Base-by-base conservation (phyloP, 2,888 invertebrate genomes). In the Pyrochroa serraticornis region DNA sequence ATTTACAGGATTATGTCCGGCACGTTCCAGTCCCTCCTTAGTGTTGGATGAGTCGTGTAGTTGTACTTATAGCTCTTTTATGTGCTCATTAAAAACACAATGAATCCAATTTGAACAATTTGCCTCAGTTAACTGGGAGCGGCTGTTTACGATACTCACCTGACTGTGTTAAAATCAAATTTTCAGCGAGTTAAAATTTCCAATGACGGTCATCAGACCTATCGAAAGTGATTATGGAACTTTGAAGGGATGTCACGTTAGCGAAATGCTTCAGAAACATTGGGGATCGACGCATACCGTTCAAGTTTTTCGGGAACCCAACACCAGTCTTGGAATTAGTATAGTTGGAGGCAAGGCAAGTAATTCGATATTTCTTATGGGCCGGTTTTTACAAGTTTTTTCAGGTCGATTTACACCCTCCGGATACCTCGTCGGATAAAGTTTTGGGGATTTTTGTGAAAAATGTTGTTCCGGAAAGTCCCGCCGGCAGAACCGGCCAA, bases 371-470 rank as follows among this genome's bases (percentile, higher is more conserved):
- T 51, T 22, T 8, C 33, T 50, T 13, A 43, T 14, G 35, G 6
- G 22, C 32, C 6, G 2, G 5, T 3, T 12, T 13, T 14, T 9
- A 32, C 34, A 42, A 39, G 12, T 10, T 30, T 57, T 77, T 69
- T 13, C 78, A 90, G 89, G 90, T 91, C 52, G 91, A 93, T 73
- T 83, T 92, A 67, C 88, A 87, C 70, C 85, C 88, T 55, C 84
- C 62, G 84, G 87, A 50, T 82, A 84, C 61, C 84, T 87, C 69
- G 9, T 71, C 68, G 3, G 77, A 75, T 63, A 89, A 90, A 50
- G 87, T 97, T 66, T 90, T 95, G 54, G 98, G 98, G 5, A 97
- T 99, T 75, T 99, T 99, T 79, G 95, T 99, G 75, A 98, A 98
- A 80, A 95, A 95, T 73, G 97, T 99, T 0, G 87, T 97, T 8